phyloP scores from a whole-genome alignment of 53 echinoderm and acorn worm genomes.

The Echinarachnius parma region DNA sequence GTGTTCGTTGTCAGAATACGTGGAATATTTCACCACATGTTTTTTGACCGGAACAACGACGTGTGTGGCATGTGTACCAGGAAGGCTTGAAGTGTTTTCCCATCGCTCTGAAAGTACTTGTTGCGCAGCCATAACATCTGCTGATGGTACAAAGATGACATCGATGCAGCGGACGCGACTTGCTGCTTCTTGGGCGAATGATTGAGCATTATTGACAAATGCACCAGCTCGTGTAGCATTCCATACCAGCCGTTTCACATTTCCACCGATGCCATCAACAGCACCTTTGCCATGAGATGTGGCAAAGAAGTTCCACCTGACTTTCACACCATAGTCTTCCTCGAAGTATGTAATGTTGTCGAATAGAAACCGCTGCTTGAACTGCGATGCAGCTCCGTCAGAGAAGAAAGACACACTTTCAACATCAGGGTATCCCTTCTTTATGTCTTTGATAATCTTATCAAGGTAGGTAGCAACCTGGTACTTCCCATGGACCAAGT shows the following conservation, averaged over 20 bases:
- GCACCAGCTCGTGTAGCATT: slow-evolving; percentile 1
- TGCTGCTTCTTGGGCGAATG: slow-evolving; percentile 27
- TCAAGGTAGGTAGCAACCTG: slow-evolving; percentile 32
- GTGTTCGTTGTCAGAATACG: slow-evolving; percentile 1
- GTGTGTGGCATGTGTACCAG: not conserved
- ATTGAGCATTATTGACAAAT: slow-evolving; percentile 38
- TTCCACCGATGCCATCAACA: slow-evolving; percentile 48
- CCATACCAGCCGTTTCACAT: slow-evolving; percentile 40
- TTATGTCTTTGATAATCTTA: slow-evolving; percentile 24
- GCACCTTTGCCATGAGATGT: slow-evolving; percentile 49
- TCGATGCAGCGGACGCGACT: not conserved
- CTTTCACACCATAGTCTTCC: not conserved
- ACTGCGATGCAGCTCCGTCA: slow-evolving; percentile 44
- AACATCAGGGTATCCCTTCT: not conserved
- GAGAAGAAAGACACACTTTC: slow-evolving; percentile 9
- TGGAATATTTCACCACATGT: slow-evolving; percentile 14
- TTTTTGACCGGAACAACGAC: slow-evolving; percentile 8
- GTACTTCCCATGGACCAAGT: slow-evolving; percentile 44
- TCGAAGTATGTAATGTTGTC: slow-evolving; percentile 26
- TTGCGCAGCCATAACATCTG: not conserved
- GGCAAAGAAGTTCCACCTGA: slow-evolving; percentile 38
- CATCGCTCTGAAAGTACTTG: slow-evolving; percentile 5
- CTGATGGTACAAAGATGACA: slow-evolving; percentile 10
- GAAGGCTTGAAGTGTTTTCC: slow-evolving; percentile 1
- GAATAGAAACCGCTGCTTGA: slow-evolving; percentile 42